Evolutionary conservation across 2,113 vertebrate species (phyloP), one percentile per base, ranked within the genome.

Genomic region (Cyprinus carpio): DNA sequence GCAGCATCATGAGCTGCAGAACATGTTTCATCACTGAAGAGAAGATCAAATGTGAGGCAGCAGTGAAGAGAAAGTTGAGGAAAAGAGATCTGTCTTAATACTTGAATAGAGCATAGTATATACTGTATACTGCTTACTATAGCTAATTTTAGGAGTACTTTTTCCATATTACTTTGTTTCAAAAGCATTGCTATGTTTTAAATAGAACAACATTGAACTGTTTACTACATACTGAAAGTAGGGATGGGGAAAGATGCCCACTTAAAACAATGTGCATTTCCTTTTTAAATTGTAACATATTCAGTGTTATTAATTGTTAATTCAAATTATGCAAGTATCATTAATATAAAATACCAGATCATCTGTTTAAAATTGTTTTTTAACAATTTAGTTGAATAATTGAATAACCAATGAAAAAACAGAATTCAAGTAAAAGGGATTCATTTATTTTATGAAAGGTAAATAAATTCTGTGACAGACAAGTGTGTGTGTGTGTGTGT

Each of bases 1-100:
- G 69, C 6, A 34, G 23, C 13, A 65, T 81, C n/a, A 27, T 62
- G 51, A 31, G 20, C 49, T 56, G 27, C 77, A 80, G 23, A 40
- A 34, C 3, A 15, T 43, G n/a, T 65, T 65, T 65, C 37, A 64
- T 65, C n/a, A 18, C 75, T 54, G 75, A 15, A 65, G 34, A 6
- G 78, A 78, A 78, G 37, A 6, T 65, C 16, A 81, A 65, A 80
- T 64, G 58, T 64, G 60, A 20, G 10, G 25, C 23, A 67, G 62
- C 29, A 46, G 58, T 80, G 51, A 25, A 69, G 1, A 31, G 64
- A 3, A 67, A 9, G 2, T 67, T 2, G 13, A 65, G 13, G 6
- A 65, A 71, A 37, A 71, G 8, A 37, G 34, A 37, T 54, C 27
- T 25, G 8, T 43, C 43, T 43, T 78, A 51, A 31, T 54, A 56